Percentiles rank a stretch among this genome's conserved stretches.
These are phyloP conservation scores for Nycteola revayana DNA, from an alignment of 2,888 invertebrate genomes.

Conservation along the genomic window DNA sequence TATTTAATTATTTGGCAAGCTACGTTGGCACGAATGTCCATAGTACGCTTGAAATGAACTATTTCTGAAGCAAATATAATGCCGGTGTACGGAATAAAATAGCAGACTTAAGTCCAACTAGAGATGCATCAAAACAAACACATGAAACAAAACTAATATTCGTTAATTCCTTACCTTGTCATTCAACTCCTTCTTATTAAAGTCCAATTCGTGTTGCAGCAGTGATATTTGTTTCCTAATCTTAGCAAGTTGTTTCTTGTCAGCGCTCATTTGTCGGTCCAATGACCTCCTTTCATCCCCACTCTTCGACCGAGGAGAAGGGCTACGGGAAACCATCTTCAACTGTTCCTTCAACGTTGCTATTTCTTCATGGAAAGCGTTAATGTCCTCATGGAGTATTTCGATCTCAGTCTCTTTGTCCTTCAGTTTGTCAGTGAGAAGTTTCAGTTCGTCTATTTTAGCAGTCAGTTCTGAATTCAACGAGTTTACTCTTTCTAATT, in stretches of 20 bases:
- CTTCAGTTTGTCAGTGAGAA: conserved; percentile 65
- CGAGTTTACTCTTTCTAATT: conserved; percentile 59
- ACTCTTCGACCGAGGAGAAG: conserved; percentile 82
- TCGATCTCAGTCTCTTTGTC: conserved; percentile 81
- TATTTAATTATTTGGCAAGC: too few species aligned
- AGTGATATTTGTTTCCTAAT: conserved; percentile 68
- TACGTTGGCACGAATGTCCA: too few species aligned
- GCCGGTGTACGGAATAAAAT: too few species aligned
- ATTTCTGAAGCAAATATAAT: too few species aligned
- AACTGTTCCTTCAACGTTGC: conserved; percentile 68
- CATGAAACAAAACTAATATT: too few species aligned
- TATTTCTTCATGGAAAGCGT: conserved; percentile 76
- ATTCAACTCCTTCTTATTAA: conserved; percentile 73
- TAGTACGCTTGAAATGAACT: too few species aligned
- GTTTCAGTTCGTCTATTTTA: conserved; percentile 67
- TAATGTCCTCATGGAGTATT: conserved; percentile 75
- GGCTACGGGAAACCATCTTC: conserved; percentile 73
- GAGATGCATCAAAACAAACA: too few species aligned
- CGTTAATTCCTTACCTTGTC: conserved; percentile 59
- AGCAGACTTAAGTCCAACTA: too few species aligned
- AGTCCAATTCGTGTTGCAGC: conserved; percentile 72
- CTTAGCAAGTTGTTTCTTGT: conserved; percentile 81
- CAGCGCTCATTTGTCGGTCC: conserved; percentile 75
- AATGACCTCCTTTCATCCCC: conserved; percentile 75
- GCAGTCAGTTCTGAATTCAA: conserved; percentile 61